Percentiles rank a stretch among this genome's conserved stretches.
phyloP scores from a whole-genome alignment of 2,888 invertebrate species.

The Amiota communis region DNA sequence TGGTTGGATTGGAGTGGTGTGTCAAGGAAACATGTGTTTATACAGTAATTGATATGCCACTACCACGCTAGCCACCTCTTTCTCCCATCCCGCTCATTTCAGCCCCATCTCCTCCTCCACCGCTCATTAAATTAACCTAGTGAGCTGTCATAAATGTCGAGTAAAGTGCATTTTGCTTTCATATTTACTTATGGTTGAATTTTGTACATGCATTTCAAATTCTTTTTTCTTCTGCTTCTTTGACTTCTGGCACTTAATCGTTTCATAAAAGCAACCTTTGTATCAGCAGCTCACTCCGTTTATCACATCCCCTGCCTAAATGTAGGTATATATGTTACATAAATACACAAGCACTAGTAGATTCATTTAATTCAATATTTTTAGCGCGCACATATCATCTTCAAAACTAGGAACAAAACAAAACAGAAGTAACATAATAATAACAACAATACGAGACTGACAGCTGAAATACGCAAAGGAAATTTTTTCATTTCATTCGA shows the following conservation, averaged over 20 bases:
- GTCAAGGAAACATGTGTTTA: slow-evolving; percentile 63
- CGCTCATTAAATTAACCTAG: slow-evolving; percentile 60
- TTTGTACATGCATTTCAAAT: slow-evolving; percentile 59
- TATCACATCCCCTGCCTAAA: neutral
- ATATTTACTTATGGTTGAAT: slow-evolving; percentile 34
- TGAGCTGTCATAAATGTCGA: slow-evolving; percentile 65
- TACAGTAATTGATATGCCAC: slow-evolving; percentile 71
- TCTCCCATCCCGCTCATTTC: slow-evolving; percentile 32
- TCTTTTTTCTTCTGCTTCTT: neutral
- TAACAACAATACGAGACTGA: neutral
- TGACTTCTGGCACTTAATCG: slow-evolving; percentile 55
- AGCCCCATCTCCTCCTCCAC: slow-evolving; percentile 38
- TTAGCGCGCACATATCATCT: slow-evolving; percentile 18
- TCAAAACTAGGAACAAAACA: slow-evolving; percentile 36
- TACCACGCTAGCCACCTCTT: slow-evolving; percentile 40
- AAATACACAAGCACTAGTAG: too few relatives aligned
- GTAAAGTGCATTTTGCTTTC: slow-evolving; percentile 35
- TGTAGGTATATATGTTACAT: neutral
- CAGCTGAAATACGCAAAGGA: slow-evolving; percentile 45
- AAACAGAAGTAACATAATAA: neutral
- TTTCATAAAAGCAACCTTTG: slow-evolving; percentile 68
- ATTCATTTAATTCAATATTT: slow-evolving; percentile 40
- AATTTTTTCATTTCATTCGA: slow-evolving; percentile 47
- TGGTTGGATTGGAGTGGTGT: slow-evolving; percentile 18
- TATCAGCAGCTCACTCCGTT: slow-evolving; percentile 47